Percentiles rank a stretch among this genome's conserved stretches.
Conservation (phyloP, 2,113 vertebrate species). For the Leptocoma aspasia region DNA sequence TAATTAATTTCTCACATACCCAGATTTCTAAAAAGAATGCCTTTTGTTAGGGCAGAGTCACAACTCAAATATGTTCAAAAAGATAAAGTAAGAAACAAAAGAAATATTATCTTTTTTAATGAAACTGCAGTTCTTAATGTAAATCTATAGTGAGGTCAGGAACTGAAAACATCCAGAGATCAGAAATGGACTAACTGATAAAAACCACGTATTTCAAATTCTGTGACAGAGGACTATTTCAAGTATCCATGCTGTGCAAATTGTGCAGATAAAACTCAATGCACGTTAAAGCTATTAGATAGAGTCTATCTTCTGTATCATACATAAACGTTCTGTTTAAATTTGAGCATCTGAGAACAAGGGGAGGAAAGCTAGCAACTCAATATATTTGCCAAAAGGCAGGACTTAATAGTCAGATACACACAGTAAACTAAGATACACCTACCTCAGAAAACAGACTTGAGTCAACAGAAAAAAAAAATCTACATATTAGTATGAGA, state of each 20-base stretch:
- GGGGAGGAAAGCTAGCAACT: not conserved
- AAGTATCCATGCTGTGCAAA: not conserved
- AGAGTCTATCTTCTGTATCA: not conserved
- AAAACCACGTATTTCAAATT: not conserved
- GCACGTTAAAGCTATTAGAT: not conserved
- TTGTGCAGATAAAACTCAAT: not conserved
- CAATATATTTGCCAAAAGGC: not conserved
- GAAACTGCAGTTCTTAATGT: not conserved
- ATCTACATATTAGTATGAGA: not conserved
- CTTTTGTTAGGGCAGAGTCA: not conserved
- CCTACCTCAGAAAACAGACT: not conserved
- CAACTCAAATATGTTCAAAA: not conserved
- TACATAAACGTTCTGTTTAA: not conserved
- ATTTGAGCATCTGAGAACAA: not conserved
- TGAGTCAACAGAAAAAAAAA: not conserved
- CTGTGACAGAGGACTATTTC: not conserved
- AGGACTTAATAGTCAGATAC: not conserved
- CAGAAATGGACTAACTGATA: not conserved
- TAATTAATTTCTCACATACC: not conserved
- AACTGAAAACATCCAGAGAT: not conserved
- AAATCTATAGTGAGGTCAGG: not conserved
- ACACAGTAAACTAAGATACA: not conserved
- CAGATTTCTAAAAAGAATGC: not conserved
- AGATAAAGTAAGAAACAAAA: not conserved
- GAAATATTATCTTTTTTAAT: not conserved